These are phyloP conservation scores for Campylomormyrus numenius DNA, from an alignment of 2,113 vertebrate species.

Conservation along the genomic window DNA sequence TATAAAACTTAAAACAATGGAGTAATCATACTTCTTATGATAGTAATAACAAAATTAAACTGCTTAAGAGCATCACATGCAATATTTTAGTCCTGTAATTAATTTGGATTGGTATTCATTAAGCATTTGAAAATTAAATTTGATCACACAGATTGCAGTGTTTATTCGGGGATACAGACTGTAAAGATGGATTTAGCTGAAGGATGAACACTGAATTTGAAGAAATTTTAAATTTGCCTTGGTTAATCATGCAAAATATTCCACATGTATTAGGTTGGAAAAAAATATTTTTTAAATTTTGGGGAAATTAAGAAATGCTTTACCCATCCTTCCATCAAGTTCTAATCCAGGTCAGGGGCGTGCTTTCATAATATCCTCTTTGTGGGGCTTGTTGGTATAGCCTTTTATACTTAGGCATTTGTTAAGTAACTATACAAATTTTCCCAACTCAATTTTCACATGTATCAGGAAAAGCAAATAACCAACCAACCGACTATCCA, in stretches of 20 bases:
- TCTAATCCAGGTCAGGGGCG: background rate
- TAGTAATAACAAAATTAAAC: background rate
- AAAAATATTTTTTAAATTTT: background rate
- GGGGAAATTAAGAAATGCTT: background rate
- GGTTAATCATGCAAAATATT: background rate
- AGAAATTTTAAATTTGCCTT: background rate
- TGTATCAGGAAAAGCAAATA: no score
- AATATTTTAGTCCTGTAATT: background rate
- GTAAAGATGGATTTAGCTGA: background rate
- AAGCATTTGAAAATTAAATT: slow-evolving; percentile 15
- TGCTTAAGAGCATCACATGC: background rate
- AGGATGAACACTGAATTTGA: background rate
- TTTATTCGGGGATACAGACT: background rate
- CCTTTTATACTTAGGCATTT: no score
- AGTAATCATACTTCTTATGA: background rate
- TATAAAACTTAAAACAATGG: background rate
- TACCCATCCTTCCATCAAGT: background rate
- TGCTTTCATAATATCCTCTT: background rate
- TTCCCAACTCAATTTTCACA: no score
- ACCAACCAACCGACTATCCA: no score
- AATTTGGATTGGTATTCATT: slow-evolving; percentile 3
- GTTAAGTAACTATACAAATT: no score
- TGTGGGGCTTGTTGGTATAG: background rate
- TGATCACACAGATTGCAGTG: background rate
- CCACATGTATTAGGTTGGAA: background rate